Percentiles rank a stretch among this genome's conserved stretches.
Evolutionary conservation across 2,888 invertebrate species (phyloP).

Genomic region (Eustalomyia histrio): DNA sequence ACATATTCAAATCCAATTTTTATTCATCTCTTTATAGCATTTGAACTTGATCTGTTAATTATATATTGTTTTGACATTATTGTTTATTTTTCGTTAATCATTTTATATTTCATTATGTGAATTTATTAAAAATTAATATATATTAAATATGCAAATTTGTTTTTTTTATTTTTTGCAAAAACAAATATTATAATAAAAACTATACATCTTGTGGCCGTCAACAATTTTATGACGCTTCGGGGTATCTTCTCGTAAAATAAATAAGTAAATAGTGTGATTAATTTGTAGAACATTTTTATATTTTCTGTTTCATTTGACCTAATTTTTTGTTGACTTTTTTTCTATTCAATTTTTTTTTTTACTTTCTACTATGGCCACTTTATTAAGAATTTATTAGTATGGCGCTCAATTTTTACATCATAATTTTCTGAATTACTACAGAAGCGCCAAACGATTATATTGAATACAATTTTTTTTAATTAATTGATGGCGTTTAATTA

Average conservation of each 20-base stretch:
- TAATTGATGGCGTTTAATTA: constrained; percentile 43
- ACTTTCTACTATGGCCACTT: background rate
- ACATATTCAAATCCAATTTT: no score
- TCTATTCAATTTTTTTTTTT: constrained; percentile 10
- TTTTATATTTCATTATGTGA: background rate
- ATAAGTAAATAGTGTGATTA: constrained; percentile 41
- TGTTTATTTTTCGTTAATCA: constrained; percentile 9
- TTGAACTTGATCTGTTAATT: constrained; percentile 46
- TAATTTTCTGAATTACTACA: background rate
- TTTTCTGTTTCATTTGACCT: constrained; percentile 35
- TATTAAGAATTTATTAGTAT: background rate
- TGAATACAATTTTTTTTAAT: background rate
- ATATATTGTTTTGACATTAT: constrained; percentile 31
- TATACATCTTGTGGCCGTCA: background rate
- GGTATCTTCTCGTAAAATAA: constrained; percentile 29
- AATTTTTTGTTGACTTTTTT: constrained; percentile 34
- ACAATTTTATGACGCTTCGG: constrained; percentile 21
- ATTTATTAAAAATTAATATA: background rate
- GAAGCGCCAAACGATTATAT: background rate
- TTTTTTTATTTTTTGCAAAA: constrained; percentile 9
- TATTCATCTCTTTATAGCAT: background rate
- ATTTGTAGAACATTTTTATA: constrained; percentile 22
- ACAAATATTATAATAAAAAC: background rate
- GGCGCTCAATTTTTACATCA: background rate
- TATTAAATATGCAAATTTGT: constrained; percentile 23